Evolutionary conservation across 2,888 invertebrate genomes (phyloP).

Genomic region (Cheilosia vulpina): DNA sequence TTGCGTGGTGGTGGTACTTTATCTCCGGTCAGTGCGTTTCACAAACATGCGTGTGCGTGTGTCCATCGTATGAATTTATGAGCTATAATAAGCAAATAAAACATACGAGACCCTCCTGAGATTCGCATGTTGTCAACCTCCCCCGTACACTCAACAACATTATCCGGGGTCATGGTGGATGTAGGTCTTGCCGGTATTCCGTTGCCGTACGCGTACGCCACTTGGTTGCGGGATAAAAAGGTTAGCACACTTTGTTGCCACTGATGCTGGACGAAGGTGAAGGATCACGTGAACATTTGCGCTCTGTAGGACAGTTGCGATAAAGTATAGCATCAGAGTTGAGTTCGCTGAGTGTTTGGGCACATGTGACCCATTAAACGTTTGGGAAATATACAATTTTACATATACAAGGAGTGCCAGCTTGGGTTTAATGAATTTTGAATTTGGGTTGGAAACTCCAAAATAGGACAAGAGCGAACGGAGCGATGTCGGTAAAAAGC

Average conservation of each 20-base stretch:
- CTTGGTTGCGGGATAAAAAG: slow-evolving; percentile 33
- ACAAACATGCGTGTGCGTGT: slow-evolving; percentile 27
- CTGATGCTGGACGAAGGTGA: slow-evolving; percentile 9
- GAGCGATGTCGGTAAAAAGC: neutral
- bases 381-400: slow-evolving; percentile 47
- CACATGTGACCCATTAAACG: slow-evolving; percentile 36
- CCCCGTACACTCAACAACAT: slow-evolving; percentile 44
- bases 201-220: slow-evolving; percentile 40
- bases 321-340: slow-evolving; percentile 17
- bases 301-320: slow-evolving; percentile 23
- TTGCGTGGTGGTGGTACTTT: slow-evolving; percentile 13
- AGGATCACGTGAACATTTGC: slow-evolving; percentile 19
- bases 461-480: neutral
- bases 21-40: slow-evolving; percentile 16
- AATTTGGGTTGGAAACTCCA: slow-evolving; percentile 21
- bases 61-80: slow-evolving; percentile 54
- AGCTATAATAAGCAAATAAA: slow-evolving; percentile 62
- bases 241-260: slow-evolving; percentile 29
- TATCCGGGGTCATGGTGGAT: slow-evolving; percentile 64
- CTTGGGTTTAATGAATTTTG: slow-evolving; percentile 16
- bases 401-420: slow-evolving; percentile 6
- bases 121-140: slow-evolving; percentile 22
- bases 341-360: slow-evolving; percentile 19
- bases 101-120: slow-evolving; percentile 47
- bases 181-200: slow-evolving; percentile 34